Evolutionary conservation across 2,888 invertebrate species (phyloP), one percentile per base, ranked within the genome.

Genomic region (Spatulosminthurus flaviceps): DNA sequence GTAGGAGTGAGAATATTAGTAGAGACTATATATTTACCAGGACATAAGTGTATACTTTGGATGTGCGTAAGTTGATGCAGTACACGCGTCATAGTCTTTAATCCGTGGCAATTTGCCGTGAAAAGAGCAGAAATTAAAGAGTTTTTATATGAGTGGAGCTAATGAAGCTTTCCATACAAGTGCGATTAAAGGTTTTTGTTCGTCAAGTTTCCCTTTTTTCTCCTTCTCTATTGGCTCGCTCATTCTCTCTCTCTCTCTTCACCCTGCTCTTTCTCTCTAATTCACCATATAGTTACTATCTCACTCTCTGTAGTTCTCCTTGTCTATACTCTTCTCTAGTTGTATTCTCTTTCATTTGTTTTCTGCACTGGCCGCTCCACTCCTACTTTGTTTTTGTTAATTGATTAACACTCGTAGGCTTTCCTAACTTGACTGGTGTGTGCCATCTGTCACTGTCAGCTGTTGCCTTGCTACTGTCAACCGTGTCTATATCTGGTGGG

Each of bases 351-450:
- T 19, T 51, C 64, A 24, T 42, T 69, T 71, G 21, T 61, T 42
- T 29, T 24, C 51, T 70, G 19, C 70, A 21, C 11, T 71, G 2
- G 70, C 1, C 64, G n/a, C n/a, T 1, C 51, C 9, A 70, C 9
- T 61, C 19, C 26, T 41, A 74, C 61, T 61, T 61, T 74, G 74
- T 74, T 60, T 34, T 61, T 74, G 74, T 64, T 74, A 74, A 74
- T 74, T 74, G 74, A 74, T 74, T 74, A 74, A 74, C 74, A 74
- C 78, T 72, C 66, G 72, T 78, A 28, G 64, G 64, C 61, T 42
- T 42, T 28, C 64, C 60, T 66, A 13, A 42, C 51, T 61, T 43
- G 41, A 64, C 78, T 72, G 16, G 43, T 21, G 24, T 42, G 51
- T 64, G 2, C 64, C 64, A 64, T 64, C 4, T 64, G 64, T 64